Conservation (phyloP, 2,888 invertebrate species). For the Dynastes maya region DNA sequence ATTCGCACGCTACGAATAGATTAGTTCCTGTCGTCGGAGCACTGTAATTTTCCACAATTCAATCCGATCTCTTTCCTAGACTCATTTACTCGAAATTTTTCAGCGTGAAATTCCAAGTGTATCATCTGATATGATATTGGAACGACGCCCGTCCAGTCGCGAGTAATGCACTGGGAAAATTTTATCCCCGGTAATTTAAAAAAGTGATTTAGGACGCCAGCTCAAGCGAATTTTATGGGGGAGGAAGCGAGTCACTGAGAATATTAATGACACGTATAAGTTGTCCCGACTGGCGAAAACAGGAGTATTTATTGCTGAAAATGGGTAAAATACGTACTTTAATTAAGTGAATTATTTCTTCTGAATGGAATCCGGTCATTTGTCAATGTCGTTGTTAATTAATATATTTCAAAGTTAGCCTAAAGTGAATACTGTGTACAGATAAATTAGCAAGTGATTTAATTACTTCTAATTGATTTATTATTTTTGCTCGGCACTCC, state of each 20-base stretch:
- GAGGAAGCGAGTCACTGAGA: slow-evolving; percentile 52
- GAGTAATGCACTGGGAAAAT: slow-evolving; percentile 44
- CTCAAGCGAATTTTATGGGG: slow-evolving; percentile 55
- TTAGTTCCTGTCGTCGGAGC: background rate
- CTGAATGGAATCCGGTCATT: slow-evolving; percentile 45
- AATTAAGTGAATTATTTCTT: slow-evolving; percentile 55
- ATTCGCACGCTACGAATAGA: background rate
- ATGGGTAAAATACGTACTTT: slow-evolving; percentile 57
- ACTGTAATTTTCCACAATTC: slow-evolving; percentile 39
- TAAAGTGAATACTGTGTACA: slow-evolving; percentile 43
- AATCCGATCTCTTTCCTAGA: slow-evolving; percentile 6
- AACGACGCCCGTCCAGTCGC: slow-evolving; percentile 31
- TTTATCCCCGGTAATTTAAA: slow-evolving; percentile 51
- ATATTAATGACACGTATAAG: slow-evolving; percentile 57
- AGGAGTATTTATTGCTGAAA: slow-evolving; percentile 56
- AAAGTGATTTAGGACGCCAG: slow-evolving; percentile 45
- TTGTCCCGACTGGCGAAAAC: slow-evolving; percentile 54
- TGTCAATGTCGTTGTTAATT: slow-evolving; percentile 51
- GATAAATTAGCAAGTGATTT: slow-evolving; percentile 44
- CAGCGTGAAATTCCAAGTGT: slow-evolving; percentile 21
- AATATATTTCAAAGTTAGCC: slow-evolving; percentile 49
- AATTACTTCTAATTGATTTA: slow-evolving; percentile 45
- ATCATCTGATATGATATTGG: slow-evolving; percentile 36
- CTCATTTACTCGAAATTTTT: slow-evolving; percentile 28
- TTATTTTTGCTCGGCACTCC: slow-evolving; percentile 21